Evolutionary conservation across 2,888 invertebrate species (phyloP).

Genomic region (Smittia sp.): DNA sequence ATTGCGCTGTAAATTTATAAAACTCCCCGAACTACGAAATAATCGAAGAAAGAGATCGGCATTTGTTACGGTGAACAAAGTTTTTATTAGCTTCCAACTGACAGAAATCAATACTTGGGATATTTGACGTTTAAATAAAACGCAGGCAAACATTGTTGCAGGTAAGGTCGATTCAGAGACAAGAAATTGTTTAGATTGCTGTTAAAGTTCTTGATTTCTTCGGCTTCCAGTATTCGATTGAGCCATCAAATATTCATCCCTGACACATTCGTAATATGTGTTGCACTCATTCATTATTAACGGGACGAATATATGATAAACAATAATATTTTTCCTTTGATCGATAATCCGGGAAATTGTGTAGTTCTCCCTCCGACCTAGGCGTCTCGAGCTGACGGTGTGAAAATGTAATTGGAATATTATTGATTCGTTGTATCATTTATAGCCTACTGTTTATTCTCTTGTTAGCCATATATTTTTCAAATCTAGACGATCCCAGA

Average conservation of each 20-base stretch:
- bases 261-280: neutral
- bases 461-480: neutral
- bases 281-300: slow-evolving; percentile 6
- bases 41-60: too few relatives aligned
- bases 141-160: too few relatives aligned
- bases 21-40: too few relatives aligned
- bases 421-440: slow-evolving; percentile 20
- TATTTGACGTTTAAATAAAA: too few relatives aligned
- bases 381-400: neutral
- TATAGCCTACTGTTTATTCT: neutral
- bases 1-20: too few relatives aligned
- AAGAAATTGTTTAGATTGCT: neutral
- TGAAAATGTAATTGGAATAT: slow-evolving; percentile 28
- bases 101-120: too few relatives aligned
- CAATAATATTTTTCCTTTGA: neutral
- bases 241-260: neutral
- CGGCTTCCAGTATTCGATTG: neutral
- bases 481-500: neutral
- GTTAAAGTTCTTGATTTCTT: too few relatives aligned
- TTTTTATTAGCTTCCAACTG: too few relatives aligned
- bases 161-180: too few relatives aligned
- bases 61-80: too few relatives aligned
- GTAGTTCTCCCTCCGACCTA: neutral
- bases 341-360: too few relatives aligned
- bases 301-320: neutral